Base-by-base conservation (phyloP, 2,888 invertebrate species). In the Amphipyra tragopoginis region DNA sequence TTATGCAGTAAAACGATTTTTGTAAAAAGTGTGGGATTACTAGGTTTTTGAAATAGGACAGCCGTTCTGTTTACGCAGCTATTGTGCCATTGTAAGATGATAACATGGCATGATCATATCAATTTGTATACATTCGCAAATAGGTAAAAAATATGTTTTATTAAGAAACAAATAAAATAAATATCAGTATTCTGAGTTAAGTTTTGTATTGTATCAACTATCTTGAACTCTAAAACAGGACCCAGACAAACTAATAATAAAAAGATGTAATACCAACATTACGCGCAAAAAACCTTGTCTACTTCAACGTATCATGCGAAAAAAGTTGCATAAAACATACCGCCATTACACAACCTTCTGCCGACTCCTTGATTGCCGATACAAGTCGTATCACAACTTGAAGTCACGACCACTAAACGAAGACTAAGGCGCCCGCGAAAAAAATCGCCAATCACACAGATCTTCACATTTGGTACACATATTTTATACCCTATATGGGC, bases 391-490 rank as follows among this genome's bases (percentile, higher is more conserved):
- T 72, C 63, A 64, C 52, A 72, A 38, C 57, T 57, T 44, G 40
- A 58, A 67, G 72, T 72, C 72, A 72, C 72, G 72, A 72, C 71
- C 11, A 33, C 55, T 26, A 11, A 34, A 13, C 57, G 49, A 57
- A 68, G 50, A 13, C 36, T 57, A 65, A 75, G 75, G 65, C 68
- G 65, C 72, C 70, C 72, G 79, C 80, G 55, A 82, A 80, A 80
- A 81, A 80, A 72, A 72, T 80, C 72, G 70, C 79, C 73, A 77
- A 79, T 80, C 80, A 64, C 51, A 56, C 54, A 48, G 54, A 82
- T 79, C 81, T 79, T 65, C 55, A 65, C 70, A 72, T 77, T 78
- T 71, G 71, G 73, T 75, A 71, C 68, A 78, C 69, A 78, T 78
- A 73, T 65, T 75, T 75, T 62, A 50, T 48, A 40, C 75, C 66